Base-by-base conservation (phyloP, 1,140 invertebrate species). In the Acyrthosiphon pisum region DNA sequence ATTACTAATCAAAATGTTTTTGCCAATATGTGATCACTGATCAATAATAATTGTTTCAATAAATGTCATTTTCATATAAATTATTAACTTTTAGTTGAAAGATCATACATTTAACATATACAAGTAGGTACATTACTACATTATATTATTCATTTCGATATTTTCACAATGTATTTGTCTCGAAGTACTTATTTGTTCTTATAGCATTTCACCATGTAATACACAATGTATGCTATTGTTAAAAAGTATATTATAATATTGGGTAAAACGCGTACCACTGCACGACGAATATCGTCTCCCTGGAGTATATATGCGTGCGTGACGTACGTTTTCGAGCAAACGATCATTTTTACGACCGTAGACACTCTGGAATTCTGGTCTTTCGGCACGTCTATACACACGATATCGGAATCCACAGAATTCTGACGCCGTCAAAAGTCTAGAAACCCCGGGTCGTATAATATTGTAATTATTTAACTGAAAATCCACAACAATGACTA, bases 391-490 rank as follows among this genome's bases (percentile, higher is more conserved):
- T 76, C 60, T 76, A n/a, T n/a, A 14, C 60, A 76, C 60, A n/a
- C 30, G n/a, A 76, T 76, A 76, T 76, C 30, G 14, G 2, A 30
- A n/a, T n/a, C 60, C 60, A 18, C 14, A 76, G 30, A 76, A 76
- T n/a, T 76, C n/a, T 76, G 60, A 76, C 60, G 30, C 60, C 60
- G n/a, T 76, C n/a, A n/a, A n/a, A 53, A 76, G 60, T 76, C n/a
- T n/a, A 76, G 30, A 35, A n/a, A 76, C 60, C 60, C 30, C 14
- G n/a, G n/a, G n/a, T n/a, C 30, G 60, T 76, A 76, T n/a, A n/a
- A 76, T 35, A 76, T 20, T 76, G 14, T n/a, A n/a, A 68, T n/a
- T 68, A 68, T 68, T 68, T n/a, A 76, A 76, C 60, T 30, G 60
- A 76, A 76, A 76, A 76, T 76, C 30, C 60, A n/a, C 60, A 76